A percentile compares a stretch with the other conserved stretches of the same genome.
Evolutionary conservation across 2,113 vertebrate species (phyloP).

Genomic region (Myrmecobius fasciatus): DNA sequence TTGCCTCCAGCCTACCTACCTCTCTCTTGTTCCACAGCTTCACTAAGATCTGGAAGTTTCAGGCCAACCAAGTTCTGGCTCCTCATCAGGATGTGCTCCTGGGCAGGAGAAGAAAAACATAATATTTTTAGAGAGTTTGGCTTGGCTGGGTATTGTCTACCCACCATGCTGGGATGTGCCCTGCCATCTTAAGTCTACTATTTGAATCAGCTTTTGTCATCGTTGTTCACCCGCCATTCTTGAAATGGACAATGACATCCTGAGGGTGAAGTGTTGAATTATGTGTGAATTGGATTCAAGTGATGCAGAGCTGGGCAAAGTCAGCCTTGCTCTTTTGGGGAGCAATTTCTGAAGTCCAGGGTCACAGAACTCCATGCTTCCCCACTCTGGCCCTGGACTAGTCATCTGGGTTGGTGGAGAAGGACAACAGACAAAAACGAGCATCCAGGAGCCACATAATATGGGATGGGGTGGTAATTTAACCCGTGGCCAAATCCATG

Average conservation of each 20-base stretch:
- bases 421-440: not conserved
- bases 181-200: not conserved
- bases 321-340: not conserved
- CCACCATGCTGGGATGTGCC: not conserved
- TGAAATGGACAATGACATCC: not conserved
- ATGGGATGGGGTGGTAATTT: not conserved
- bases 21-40: slow-evolving; percentile 95
- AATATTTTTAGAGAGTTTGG: slow-evolving; percentile 25
- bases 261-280: not conserved
- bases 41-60: slow-evolving; percentile 95
- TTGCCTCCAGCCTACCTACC: slow-evolving; percentile 79
- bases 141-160: not conserved
- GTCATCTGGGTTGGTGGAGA: not conserved
- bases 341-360: not conserved
- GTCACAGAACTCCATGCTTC: not conserved
- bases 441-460: not conserved
- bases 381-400: not conserved
- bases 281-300: not conserved
- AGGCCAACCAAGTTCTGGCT: slow-evolving; percentile 93
- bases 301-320: not conserved
- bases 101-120: slow-evolving; percentile 70
- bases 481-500: not conserved
- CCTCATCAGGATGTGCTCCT: slow-evolving; percentile 97
- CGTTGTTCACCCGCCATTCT: not conserved
- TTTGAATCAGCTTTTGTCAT: not conserved